Evolutionary conservation across 2,888 invertebrate genomes (phyloP), one percentile per base, ranked within the genome.

Genomic region (Drosophila cognata): DNA sequence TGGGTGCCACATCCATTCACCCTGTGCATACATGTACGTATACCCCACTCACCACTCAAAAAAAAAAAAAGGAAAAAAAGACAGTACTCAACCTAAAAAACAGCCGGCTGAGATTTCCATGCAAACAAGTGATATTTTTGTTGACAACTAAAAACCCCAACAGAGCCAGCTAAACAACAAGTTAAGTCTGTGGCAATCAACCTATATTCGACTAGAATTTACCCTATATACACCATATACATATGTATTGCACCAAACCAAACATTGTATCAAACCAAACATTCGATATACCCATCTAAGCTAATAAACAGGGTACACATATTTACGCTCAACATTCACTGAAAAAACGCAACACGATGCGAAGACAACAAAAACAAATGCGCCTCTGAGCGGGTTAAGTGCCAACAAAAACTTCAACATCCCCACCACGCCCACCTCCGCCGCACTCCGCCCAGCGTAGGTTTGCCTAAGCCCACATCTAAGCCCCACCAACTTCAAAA

Each of bases 111-210:
- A 79, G 89, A 89, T 90, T 86, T 84, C 57, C 75, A 72, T 64
- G 77, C 89, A 84, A 89, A 87, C 89, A 79, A 83, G 81, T 86
- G 90, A 86, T 90, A 90, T 86, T 86, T 90, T 90, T 90, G 89
- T 90, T 89, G 86, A 90, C 90, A 88, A 86, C 84, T 78, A 60
- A 80, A 82, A 80, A 58, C 74, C 64, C 71, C 50, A 70, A 35
- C 55, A 55, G 53, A 48, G 63, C 28, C 58, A 16, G 43, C 50
- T 57, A 55, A 74, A 77, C 65, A 77, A 55, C 41, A 48, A 63
- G 52, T 57, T 57, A 52, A 60, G 31, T 33, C 60, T 28, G 31
- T 29, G 13, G 1, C 21, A 16, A 41, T 29, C 2, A n/a, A 13
- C 2, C 6, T 4, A 13, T 6, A 11, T 16, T 18, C 33, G 41